phyloP scores from a whole-genome alignment of 2,888 invertebrate species.

The Pammene aurita region DNA sequence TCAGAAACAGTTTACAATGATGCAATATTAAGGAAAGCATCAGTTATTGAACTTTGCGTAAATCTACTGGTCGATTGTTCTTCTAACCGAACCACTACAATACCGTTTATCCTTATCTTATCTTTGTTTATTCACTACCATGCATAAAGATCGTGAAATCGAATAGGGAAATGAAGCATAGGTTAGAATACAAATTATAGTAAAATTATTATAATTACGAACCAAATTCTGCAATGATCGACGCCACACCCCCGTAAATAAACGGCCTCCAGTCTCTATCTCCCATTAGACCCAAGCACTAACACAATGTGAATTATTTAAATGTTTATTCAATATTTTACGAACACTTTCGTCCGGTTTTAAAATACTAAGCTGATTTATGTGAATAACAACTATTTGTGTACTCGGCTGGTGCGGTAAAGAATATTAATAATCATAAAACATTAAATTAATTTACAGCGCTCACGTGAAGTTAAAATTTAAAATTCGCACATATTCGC shows the following conservation, averaged over 20 bases:
- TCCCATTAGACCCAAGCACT: slow-evolving; percentile 84
- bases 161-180: slow-evolving; percentile 32
- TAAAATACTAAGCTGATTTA: not conserved
- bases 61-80: not conserved
- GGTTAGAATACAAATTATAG: slow-evolving; percentile 41
- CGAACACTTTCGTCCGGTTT: slow-evolving; percentile 28
- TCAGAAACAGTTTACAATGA: too few species aligned
- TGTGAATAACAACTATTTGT: not conserved
- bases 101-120: slow-evolving; percentile 28
- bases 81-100: not conserved
- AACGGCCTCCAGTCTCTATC: slow-evolving; percentile 95
- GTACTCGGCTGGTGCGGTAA: not conserved
- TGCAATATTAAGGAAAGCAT: not conserved
- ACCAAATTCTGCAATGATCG: slow-evolving; percentile 97
- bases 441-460: slow-evolving; percentile 11
- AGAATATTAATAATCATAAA: not conserved
- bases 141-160: slow-evolving; percentile 27
- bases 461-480: slow-evolving; percentile 8
- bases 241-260: slow-evolving; percentile 96
- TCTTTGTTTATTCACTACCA: slow-evolving; percentile 29
- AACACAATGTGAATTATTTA: slow-evolving; percentile 25
- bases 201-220: slow-evolving; percentile 57
- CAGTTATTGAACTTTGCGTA: not conserved
- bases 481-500: slow-evolving; percentile 35
- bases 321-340: slow-evolving; percentile 32